Conservation (phyloP, 2,797 vertebrate genomes). For the Lycodopsis pacificus region DNA sequence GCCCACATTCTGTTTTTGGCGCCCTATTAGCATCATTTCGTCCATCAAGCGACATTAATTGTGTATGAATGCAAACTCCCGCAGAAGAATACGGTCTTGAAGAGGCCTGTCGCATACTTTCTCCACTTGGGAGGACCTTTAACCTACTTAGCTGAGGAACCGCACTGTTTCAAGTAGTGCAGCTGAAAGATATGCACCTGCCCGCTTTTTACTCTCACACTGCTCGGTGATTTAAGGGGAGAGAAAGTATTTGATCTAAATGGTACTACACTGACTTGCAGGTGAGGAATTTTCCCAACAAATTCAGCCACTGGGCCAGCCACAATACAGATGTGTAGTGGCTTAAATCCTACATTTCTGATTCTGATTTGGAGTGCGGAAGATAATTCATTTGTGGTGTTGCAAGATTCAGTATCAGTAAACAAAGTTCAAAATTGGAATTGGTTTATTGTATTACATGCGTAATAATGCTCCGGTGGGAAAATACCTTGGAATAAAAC, state of each 20-base stretch:
- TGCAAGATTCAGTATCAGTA: background rate
- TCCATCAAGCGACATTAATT: constrained; percentile 90
- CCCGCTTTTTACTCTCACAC: constrained; percentile 82
- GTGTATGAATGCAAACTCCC: constrained; percentile 88
- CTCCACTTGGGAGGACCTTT: constrained; percentile 89
- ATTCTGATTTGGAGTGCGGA: background rate
- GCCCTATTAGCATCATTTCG: constrained; percentile 90
- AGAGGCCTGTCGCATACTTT: constrained; percentile 89
- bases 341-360: background rate
- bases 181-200: constrained; percentile 87
- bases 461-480: constrained; percentile 1
- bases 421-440: background rate
- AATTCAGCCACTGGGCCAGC: constrained; percentile 24
- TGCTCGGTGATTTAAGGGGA: constrained; percentile 78
- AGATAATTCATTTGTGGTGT: background rate
- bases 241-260: constrained; percentile 83
- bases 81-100: constrained; percentile 87
- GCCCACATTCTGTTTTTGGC: constrained; percentile 74
- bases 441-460: background rate
- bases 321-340: constrained; percentile 21
- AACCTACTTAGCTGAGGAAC: constrained; percentile 86
- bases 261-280: constrained; percentile 70
- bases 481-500: background rate
- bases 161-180: constrained; percentile 85
- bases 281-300: constrained; percentile 67